Conservation (phyloP, 2,113 vertebrate genomes). For the Megaptera novaeangliae region DNA sequence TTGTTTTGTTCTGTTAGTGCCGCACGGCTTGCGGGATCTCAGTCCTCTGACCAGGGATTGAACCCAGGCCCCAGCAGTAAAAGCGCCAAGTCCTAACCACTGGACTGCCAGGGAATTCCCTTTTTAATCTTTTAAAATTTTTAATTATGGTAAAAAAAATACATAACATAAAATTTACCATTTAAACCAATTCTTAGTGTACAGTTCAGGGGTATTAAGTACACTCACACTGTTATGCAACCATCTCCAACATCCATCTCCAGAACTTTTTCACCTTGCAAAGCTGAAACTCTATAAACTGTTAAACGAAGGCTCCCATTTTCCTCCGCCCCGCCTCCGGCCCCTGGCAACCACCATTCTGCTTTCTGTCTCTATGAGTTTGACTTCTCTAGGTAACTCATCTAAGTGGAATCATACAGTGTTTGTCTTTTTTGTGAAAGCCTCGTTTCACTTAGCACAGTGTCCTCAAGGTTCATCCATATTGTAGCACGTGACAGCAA, state of each 20-base stretch:
- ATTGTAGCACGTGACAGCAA: background rate
- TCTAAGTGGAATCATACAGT: background rate
- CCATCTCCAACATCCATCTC: background rate
- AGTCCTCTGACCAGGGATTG: no score
- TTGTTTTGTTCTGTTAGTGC: rapidly evolving
- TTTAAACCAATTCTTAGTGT: background rate
- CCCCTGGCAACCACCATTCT: background rate
- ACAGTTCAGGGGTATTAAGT: background rate
- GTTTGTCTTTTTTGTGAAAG: background rate
- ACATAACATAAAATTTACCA: background rate
- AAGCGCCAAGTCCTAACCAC: no score
- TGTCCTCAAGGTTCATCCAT: background rate
- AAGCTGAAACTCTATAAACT: background rate
- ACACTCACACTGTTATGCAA: background rate
- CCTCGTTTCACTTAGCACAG: background rate
- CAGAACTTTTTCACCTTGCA: background rate
- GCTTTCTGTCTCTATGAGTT: background rate
- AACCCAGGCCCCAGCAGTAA: no score
- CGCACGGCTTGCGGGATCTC: no score
- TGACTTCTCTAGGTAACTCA: background rate
- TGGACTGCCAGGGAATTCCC: no score
- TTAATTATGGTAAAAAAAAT: background rate
- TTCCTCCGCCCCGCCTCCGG: background rate
- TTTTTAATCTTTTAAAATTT: background rate
- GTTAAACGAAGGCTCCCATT: background rate